Evolutionary conservation across 2,113 vertebrate species (phyloP), one percentile per base, ranked within the genome.

Genomic region (Pristiophorus japonicus): DNA sequence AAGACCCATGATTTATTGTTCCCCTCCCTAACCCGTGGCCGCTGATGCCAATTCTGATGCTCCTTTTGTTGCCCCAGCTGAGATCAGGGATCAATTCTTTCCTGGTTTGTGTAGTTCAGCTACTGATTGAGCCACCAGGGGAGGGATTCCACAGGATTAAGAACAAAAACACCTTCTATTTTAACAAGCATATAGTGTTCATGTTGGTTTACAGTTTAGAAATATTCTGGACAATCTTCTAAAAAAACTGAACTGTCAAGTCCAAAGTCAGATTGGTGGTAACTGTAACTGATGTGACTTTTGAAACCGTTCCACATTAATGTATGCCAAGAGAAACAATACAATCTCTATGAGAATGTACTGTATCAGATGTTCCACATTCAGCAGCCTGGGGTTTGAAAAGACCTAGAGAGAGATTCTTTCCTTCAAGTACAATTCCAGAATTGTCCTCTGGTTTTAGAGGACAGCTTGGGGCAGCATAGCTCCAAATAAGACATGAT

Each of bases 301-400:
- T 87, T 87, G 87, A 90, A 90, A 34, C n/a, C 14, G 4, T 90
- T 90, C 87, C 87, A 90, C 34, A 62, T 59, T 90, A 90, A 59
- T 34, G 47, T 30, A 59, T 30, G 47, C 85, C 47, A 90, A 90
- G 51, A 34, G 30, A 59, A 88, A 88, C 85, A 88, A 55, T 55
- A 4, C 27, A 88, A 88, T 88, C 85, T 30, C 47, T 90, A n/a
- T n/a, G 87, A 34, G 87, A 90, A 90, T 90, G 51, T 90, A 12
- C 30, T 34, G 47, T 34, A 59, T 90, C 87, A 55, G 30, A 30
- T 90, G 24, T 59, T 90, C 30, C 27, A 90, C 30, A 90, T 62
- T 30, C 51, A 59, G 30, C 51, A 16, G 14, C 10, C 3, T 34
- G 34, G 24, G 42, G 47, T 34, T 90, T 6, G 27, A 10, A 75